Evolutionary conservation across 2,888 invertebrate genomes (phyloP), one percentile per base, ranked within the genome.

Genomic region (Macroteleia sp.): DNA sequence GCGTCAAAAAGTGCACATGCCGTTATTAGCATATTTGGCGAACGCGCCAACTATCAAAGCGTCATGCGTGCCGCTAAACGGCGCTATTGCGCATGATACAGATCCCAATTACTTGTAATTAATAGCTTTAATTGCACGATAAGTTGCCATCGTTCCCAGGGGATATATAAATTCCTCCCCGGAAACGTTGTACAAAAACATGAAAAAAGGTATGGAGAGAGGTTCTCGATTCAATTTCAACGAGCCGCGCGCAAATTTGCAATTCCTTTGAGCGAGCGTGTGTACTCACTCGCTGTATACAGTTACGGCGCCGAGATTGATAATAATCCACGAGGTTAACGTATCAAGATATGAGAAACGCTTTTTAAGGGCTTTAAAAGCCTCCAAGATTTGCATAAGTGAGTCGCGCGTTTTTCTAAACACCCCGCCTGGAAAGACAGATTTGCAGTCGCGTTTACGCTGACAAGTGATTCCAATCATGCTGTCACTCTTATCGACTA

Each of bases 81-180:
- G 42, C 34, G 41, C 20, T 50, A 50, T 48, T 36, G 39, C 52
- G 42, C 48, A 17, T 34, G 30, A 41, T 50, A 39, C 52, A 30
- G 34, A 70, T 70, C 44, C 42, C 36, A 69, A 69, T 69, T 69
- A 50, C 30, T 20, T 50, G 32, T 42, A 69, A 69, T 69, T 50
- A 69, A 59, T 42, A 69, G 59, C 57, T 16, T 19, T 44, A 30
- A 44, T 54, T 32, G 6, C 12, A 1, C n/a, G 44, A 54, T 66
- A 54, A n/a, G n/a, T n/a, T n/a, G n/a, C n/a, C n/a, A n/a, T n/a
- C n/a, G n/a, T n/a, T n/a, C n/a, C n/a, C n/a, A n/a, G n/a, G n/a
- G n/a, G n/a, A n/a, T n/a, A n/a, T n/a, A n/a, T 46, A 12, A 61
- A 61, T 61, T 44, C 30, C 32, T 20, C 6, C 6, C 6, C 41